Conservation (phyloP, 2,113 vertebrate species). For the Tiliqua scincoides region DNA sequence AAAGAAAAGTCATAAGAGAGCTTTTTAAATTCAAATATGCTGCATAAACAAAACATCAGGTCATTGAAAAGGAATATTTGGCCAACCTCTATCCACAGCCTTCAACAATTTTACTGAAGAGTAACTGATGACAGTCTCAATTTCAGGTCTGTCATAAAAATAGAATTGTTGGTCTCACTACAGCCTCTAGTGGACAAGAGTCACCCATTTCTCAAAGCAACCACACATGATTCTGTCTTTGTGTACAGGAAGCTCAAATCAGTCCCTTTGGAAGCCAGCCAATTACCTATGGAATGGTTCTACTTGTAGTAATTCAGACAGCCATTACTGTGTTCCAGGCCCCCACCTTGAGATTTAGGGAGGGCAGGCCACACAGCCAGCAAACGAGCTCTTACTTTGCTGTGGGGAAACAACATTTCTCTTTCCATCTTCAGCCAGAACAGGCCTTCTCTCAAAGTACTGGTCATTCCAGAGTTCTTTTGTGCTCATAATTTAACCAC, state of each 20-base stretch:
- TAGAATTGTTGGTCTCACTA: conserved; percentile 80
- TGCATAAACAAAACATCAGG: conserved; percentile 5
- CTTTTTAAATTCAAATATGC: conserved; percentile 37
- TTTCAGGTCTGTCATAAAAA: conserved; percentile 53
- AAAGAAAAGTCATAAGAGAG: conserved; percentile 10
- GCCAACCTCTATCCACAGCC: conserved; percentile 30
- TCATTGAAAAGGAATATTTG: conserved; percentile 53
- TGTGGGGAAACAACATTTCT: background rate
- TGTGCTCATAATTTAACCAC: background rate
- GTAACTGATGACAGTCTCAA: conserved; percentile 53
- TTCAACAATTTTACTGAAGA: conserved; percentile 55
- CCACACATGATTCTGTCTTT: background rate
- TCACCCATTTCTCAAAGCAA: conserved; percentile 59
- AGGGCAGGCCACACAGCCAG: background rate
- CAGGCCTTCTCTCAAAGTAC: background rate
- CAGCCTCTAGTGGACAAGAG: conserved; percentile 82
- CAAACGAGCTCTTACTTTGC: background rate
- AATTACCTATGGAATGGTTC: conserved; percentile 5
- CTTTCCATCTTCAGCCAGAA: background rate
- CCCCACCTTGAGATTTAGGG: background rate
- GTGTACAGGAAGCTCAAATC: background rate
- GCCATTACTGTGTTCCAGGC: conserved; percentile 6
- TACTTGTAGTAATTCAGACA: background rate
- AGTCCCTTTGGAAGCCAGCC: background rate
- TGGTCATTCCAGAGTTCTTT: background rate